Conservation (phyloP, 2,888 invertebrate species). For the Tiliacea citrago region DNA sequence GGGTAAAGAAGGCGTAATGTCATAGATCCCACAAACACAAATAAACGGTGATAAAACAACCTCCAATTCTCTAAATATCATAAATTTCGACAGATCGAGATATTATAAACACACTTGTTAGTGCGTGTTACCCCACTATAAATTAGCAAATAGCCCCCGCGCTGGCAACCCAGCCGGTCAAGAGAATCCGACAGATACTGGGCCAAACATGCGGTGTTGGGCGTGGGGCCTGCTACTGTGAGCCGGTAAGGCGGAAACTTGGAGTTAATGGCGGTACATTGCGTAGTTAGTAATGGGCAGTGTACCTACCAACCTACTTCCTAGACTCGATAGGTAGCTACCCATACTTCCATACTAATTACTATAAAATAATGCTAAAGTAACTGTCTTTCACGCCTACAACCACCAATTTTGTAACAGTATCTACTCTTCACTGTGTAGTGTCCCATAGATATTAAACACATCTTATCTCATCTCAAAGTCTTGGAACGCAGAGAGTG, state of each 20-base stretch:
- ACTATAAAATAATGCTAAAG: too few species aligned
- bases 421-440: too few species aligned
- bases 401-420: too few species aligned
- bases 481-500: too few species aligned
- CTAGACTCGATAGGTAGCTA: too few species aligned
- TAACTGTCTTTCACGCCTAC: too few species aligned
- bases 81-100: conserved; percentile 51
- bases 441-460: too few species aligned
- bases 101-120: conserved; percentile 51
- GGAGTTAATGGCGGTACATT: conserved; percentile 17
- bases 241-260: neutral
- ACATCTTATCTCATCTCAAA: too few species aligned
- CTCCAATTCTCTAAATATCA: conserved; percentile 40
- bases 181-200: conserved; percentile 63
- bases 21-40: neutral
- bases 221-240: conserved; percentile 57
- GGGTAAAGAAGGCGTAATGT: too few species aligned
- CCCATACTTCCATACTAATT: too few species aligned
- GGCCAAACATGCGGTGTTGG: conserved; percentile 63
- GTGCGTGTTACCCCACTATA: conserved; percentile 76
- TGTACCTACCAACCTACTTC: too few species aligned
- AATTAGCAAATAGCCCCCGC: conserved; percentile 72
- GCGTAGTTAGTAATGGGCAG: neutral
- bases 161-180: conserved; percentile 50
- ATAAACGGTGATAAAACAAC: conserved; percentile 19